Conservation (phyloP, 1,140 invertebrate species). For the Ooceraea biroi region DNA sequence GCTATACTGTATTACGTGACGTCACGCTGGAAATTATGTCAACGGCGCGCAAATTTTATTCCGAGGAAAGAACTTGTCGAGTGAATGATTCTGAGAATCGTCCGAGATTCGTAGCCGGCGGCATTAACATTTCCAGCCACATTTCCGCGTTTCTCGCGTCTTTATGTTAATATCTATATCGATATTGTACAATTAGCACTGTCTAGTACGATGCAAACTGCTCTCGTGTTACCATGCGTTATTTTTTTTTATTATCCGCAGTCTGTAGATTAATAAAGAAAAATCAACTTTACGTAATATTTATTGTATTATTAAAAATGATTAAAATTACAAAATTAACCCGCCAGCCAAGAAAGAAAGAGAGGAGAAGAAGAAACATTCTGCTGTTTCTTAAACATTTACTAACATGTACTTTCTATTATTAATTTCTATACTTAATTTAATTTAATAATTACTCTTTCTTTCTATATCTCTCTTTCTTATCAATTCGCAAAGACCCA, state of each 20-base stretch:
- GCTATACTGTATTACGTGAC: conserved; percentile 42
- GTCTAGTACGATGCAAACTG: conserved; percentile 27
- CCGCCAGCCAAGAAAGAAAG: neutral
- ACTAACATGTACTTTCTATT: too few relatives aligned
- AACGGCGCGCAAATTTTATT: conserved; percentile 37
- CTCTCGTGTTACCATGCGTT: neutral
- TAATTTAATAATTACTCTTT: too few relatives aligned
- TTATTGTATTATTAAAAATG: too few relatives aligned
- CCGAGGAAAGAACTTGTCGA: conserved; percentile 8
- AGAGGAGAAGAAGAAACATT: too few relatives aligned
- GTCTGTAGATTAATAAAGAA: conserved; percentile 11
- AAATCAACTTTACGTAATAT: neutral
- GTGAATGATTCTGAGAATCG: conserved; percentile 1
- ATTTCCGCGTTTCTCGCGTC: conserved; percentile 22
- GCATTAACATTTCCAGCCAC: conserved; percentile 16
- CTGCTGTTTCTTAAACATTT: too few relatives aligned
- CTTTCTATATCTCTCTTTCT: too few relatives aligned
- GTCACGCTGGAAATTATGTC: conserved; percentile 44
- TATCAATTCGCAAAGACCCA: too few relatives aligned
- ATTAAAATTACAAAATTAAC: neutral
- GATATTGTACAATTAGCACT: conserved; percentile 43
- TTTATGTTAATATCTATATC: conserved; percentile 40
- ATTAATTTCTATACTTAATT: too few relatives aligned
- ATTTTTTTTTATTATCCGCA: neutral
- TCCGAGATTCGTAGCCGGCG: conserved; percentile 32